A percentile compares a stretch with the other conserved stretches of the same genome.
These are phyloP conservation scores for Paracentrotus lividus DNA, from an alignment of 53 echinoderm and acorn worm species.

Conservation along the genomic window DNA sequence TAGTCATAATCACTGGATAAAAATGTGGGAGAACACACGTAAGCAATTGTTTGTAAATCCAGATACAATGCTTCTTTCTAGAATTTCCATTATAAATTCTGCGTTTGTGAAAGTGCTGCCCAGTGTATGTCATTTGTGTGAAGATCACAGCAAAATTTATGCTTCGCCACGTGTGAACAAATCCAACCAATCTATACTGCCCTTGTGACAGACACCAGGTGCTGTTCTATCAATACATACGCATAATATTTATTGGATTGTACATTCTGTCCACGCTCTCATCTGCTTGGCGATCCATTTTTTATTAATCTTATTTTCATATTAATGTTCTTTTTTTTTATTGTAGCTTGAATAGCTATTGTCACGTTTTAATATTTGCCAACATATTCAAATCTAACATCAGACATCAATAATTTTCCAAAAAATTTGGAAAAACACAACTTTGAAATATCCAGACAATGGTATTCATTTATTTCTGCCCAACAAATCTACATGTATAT, in stretches of 20 bases:
- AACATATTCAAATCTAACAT: not conserved
- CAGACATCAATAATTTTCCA: not conserved
- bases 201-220: slow-evolving; percentile 16
- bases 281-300: not conserved
- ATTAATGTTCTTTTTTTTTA: not conserved
- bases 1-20: no score
- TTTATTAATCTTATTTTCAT: not conserved
- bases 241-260: slow-evolving; percentile 21
- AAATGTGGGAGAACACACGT: no score
- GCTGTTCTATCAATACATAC: slow-evolving; percentile 15
- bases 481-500: no score
- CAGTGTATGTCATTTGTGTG: no score
- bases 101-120: no score
- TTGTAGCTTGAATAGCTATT: not conserved
- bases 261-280: not conserved
- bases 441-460: no score
- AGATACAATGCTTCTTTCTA: no score
- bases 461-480: no score
- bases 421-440: not conserved
- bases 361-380: not conserved
- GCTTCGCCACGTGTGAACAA: not conserved
- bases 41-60: no score
- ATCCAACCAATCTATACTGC: slow-evolving; percentile 11
- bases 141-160: not conserved
- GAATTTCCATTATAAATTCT: no score